phyloP scores from a whole-genome alignment of 1,140 invertebrate genomes.

The Temnothorax curvispinosus region DNA sequence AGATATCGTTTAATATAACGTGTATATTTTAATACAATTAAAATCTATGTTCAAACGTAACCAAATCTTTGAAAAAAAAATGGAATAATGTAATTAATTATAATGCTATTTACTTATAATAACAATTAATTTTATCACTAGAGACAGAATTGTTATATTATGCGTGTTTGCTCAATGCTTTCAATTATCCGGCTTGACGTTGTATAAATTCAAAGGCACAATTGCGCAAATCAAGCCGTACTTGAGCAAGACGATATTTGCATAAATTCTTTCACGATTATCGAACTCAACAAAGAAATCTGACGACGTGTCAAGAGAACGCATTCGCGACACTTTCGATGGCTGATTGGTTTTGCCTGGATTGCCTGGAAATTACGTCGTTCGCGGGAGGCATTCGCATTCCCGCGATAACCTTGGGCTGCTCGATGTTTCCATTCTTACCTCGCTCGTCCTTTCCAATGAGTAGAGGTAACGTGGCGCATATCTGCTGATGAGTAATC shows the following conservation, averaged over 20 bases:
- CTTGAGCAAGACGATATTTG: conserved; percentile 34
- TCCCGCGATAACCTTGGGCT: not conserved
- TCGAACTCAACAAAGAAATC: conserved; percentile 23
- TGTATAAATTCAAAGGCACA: conserved; percentile 1
- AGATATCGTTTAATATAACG: not conserved
- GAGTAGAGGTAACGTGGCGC: conserved; percentile 71
- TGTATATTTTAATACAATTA: not conserved
- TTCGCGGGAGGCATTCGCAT: not conserved
- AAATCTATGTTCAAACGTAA: conserved; percentile 5
- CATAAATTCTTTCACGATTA: conserved; percentile 49
- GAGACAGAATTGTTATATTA: not conserved
- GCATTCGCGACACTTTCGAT: conserved; percentile 16
- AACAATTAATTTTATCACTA: not conserved
- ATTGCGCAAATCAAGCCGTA: conserved; percentile 6
- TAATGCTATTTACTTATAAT: not conserved
- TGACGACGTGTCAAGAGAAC: conserved; percentile 25
- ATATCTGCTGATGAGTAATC: conserved; percentile 80
- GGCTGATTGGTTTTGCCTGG: not conserved
- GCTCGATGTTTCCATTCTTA: conserved; percentile 24
- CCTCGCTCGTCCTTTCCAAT: conserved; percentile 38
- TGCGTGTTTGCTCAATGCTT: not conserved
- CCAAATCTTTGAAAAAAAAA: not conserved
- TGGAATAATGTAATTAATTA: not conserved
- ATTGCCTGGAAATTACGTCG: not conserved
- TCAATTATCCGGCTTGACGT: not conserved